phyloP scores from a whole-genome alignment of 2,797 vertebrate species.

The Diceros bicornis region DNA sequence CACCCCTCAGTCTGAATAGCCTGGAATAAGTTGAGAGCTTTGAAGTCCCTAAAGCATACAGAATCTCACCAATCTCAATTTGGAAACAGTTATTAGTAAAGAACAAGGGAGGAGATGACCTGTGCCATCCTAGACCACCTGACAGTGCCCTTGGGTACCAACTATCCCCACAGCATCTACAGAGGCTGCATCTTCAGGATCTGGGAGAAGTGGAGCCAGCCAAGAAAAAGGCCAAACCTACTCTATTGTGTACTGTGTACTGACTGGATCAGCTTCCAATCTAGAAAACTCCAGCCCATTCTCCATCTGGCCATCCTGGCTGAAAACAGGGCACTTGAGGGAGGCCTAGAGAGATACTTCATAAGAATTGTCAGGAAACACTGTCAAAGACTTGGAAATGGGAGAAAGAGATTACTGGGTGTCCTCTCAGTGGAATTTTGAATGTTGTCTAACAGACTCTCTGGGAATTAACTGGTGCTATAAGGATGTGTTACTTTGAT shows the following conservation, averaged over 20 bases:
- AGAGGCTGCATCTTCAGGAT: background rate
- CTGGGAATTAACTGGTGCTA: background rate
- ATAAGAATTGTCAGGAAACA: background rate
- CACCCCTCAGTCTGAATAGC: background rate
- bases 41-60: background rate
- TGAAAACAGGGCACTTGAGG: background rate
- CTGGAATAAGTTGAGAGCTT: background rate
- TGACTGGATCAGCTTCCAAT: background rate
- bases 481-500: background rate
- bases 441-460: background rate
- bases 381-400: background rate
- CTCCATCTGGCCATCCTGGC: background rate
- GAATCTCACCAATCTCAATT: background rate
- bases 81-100: background rate
- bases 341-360: background rate
- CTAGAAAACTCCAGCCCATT: background rate
- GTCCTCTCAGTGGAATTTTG: background rate
- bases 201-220: background rate
- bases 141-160: background rate
- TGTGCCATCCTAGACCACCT: background rate
- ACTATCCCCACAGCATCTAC: background rate
- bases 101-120: background rate
- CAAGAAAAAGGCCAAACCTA: background rate
- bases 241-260: background rate
- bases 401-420: background rate